Base-by-base conservation (phyloP, 2,888 invertebrate genomes). In the Protodeltote pygarga region DNA sequence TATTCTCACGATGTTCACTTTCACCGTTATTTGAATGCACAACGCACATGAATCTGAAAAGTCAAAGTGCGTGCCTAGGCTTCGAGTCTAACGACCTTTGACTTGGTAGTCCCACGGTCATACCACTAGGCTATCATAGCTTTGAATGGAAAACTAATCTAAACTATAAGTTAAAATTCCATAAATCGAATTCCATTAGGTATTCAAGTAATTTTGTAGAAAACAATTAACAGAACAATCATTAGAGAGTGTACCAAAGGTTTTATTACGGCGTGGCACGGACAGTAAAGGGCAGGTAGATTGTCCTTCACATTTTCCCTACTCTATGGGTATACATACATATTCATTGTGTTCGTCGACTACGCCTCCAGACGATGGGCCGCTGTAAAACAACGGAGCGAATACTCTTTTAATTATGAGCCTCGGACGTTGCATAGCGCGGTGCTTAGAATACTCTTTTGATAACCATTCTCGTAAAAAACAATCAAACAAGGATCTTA, bases 361-460 rank as follows among this genome's bases (percentile, higher is more conserved):
- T 63, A 65, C 69, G 76, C 73, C 65, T 72, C 75, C 79, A 81
- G 81, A 81, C 79, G 75, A 74, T 71, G 72, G 77, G 69, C 70
- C 65, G 71, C 73, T 75, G 75, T 82, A 80, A 81, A 82, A 83
- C 82, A 81, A 83, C 80, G 70, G 69, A 74, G 76, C 73, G 77
- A 80, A 83, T 79, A 81, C 81, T 76, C 78, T 79, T 83, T 82
- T 82, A 83, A 83, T 83, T 82, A 83, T 79, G 68, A 71, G 66
- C 62, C 68, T 71, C 69, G 78, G 77, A 75, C 80, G 79, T 61
- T 75, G 68, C 75, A 67, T 57, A 62, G 60, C 63, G 55, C 77
- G 67, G 68, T 70, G 78, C 77, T 79, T 81, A 77, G 78, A 78
- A 77, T 73, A 77, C 76, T 73, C 81, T 77, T 79, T 82, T 80